Evolutionary conservation across 2,797 vertebrate genomes (phyloP), one percentile per base, ranked within the genome.

Genomic region (Melanotaenia trifasciata): DNA sequence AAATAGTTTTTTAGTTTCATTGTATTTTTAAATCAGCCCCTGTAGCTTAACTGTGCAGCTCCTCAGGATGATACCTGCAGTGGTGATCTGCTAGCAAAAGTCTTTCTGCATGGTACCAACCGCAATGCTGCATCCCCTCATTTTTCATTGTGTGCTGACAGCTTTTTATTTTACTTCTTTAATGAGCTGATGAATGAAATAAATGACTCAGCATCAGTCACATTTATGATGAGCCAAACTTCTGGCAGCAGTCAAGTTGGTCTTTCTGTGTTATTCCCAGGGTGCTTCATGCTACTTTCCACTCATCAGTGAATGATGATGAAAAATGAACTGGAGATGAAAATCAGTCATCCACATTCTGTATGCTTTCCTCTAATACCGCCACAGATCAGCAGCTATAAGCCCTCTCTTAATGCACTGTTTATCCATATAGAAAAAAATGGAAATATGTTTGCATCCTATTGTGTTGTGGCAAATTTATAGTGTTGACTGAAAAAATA

Each of bases 271-370:
- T 53, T 26, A 47, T 20, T 36, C 22, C 45, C 50, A 0, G 26
- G 43, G 36, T 30, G 65, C 67, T 72, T 72, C 59, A 6, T 54
- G 45, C 45, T 59, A 58, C 51, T 59, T 70, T 68, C 4, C 57
- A 58, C 28, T 53, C 13, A 45, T 40, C 47, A 38, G 54, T 47
- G 40, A 58, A 4, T 36, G 18, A 58, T 28, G 50, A 63, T 58
- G 14, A 62, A 45, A 62, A 45, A 45, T 43, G 28, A 2, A 56
- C 32, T 30, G 6, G 2, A n/a, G 33, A 16, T 32, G 26, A 69
- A 67, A 54, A 62, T 30, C 40, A 54, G 16, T 67, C 63, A 56
- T 38, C 35, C 57, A 24, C 40, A 24, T 7, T 20, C 38, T 28
- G 40, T 33, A 16, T 32, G 10, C 14, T 66, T 10, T 50, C 50